phyloP scores from a whole-genome alignment of 1,140 invertebrate species.

The Ceratosolen solmsi region DNA sequence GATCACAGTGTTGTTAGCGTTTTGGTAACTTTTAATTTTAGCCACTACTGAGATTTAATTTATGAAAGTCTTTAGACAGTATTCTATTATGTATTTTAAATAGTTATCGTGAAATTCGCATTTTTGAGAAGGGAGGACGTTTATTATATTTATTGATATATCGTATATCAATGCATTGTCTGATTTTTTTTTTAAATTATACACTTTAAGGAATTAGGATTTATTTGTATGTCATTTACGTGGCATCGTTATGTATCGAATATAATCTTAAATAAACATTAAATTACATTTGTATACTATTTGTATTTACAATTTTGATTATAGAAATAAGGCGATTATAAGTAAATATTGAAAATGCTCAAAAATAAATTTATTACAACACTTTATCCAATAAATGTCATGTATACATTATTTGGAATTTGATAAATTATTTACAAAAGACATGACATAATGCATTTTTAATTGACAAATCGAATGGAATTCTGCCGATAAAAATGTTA shows the following conservation, averaged over 20 bases:
- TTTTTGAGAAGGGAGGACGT: conserved; percentile 10
- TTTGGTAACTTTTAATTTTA: conserved; percentile 44
- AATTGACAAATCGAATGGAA: too few relatives aligned
- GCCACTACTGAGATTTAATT: conserved; percentile 51
- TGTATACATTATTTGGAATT: background rate
- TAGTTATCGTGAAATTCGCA: conserved; percentile 19
- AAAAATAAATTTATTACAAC: background rate
- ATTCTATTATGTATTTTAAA: conserved; percentile 46
- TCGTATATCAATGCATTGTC: conserved; percentile 38
- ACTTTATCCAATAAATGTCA: background rate
- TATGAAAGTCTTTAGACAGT: conserved; percentile 43
- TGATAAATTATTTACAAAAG: background rate
- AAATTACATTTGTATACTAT: conserved; percentile 46
- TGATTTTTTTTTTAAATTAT: conserved; percentile 43
- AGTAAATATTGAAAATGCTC: background rate
- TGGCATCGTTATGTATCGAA: conserved; percentile 52
- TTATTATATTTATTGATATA: conserved; percentile 51
- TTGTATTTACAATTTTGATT: background rate
- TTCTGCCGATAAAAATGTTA: too few relatives aligned
- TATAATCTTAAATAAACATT: conserved; percentile 52
- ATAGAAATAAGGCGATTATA: background rate
- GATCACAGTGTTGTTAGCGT: conserved; percentile 39
- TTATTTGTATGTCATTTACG: conserved; percentile 43
- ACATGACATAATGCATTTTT: background rate
- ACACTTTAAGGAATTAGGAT: conserved; percentile 40